Evolutionary conservation across 2,113 vertebrate species (phyloP), one percentile per base, ranked within the genome.

Genomic region (Ochotona princeps): DNA sequence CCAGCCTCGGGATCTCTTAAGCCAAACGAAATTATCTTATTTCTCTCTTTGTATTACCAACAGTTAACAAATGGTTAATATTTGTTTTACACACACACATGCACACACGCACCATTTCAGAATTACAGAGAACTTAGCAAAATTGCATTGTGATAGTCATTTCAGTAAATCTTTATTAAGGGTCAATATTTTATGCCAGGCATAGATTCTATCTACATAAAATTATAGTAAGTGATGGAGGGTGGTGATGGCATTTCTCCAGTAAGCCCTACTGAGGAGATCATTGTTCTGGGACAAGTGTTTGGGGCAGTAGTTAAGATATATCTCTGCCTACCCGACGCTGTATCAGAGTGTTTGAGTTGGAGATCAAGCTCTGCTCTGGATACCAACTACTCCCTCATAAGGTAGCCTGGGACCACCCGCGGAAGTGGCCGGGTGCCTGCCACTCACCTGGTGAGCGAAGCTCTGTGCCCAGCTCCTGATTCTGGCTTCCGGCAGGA

Each of bases 11-110:
- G 38, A 8, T 17, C 38, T 65, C 12, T 74, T 83, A 54, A 57
- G 17, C 63, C 72, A 70, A 61, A 54, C 14, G 32, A 28, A 57
- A 57, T 57, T 84, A 44, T 63, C 78, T 93, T 86, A 86, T 69
- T 87, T 84, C 75, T 83, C 76, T 74, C 51, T 83, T 94, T 38
- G 2, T 80, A 74, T 54, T 18, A n/a, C 38, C n/a, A 51, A 1
- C 63, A 82, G 11, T 70, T 87, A 95, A 47, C 66, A 84, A 18
- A 66, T 93, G 9, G 10, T 85, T 82, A 82, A 88, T 76, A 67
- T 38, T 87, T 87, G 15, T 28, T 87, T 49, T 49, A 61, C 28
- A 11, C 2, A 35, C 18, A 69, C 47, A 44, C 44, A 66, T 25
- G 8, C n/a, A 65, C 7, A 20, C 9, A 20, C 20, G 49, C 1